Evolutionary conservation across 92 coral and sea anemone genomes (phyloP).

Genomic region (Zoanthus sociatus): DNA sequence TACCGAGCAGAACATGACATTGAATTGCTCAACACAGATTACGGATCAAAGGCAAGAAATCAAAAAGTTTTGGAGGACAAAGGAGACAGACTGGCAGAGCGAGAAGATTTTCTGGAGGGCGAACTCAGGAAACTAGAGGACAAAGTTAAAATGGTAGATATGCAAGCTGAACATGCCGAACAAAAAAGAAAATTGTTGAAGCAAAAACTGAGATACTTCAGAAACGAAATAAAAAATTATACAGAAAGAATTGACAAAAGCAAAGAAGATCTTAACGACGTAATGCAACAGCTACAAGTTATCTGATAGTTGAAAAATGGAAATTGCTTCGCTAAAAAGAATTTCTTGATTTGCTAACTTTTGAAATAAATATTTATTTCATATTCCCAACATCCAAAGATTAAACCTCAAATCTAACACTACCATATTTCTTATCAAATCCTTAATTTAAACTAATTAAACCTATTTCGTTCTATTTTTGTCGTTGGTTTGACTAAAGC

Average conservation of each 20-base stretch:
- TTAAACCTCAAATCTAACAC: background rate
- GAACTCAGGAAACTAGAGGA: constrained; percentile 57
- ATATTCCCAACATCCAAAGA: background rate
- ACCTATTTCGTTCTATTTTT: too few species aligned
- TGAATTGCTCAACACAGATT: constrained; percentile 54
- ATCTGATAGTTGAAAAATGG: constrained; percentile 16
- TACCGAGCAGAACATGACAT: constrained; percentile 50
- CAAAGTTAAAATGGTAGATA: constrained; percentile 52
- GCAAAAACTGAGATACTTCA: constrained; percentile 36
- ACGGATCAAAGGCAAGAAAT: constrained; percentile 71
- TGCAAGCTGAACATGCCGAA: constrained; percentile 75
- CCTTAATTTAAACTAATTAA: background rate
- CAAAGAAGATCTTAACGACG: constrained; percentile 45
- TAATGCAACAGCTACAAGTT: constrained; percentile 44
- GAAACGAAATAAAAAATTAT: constrained; percentile 55
- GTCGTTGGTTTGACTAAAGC: too few species aligned
- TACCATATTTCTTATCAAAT: background rate
- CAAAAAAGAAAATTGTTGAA: constrained; percentile 62
- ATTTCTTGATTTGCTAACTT: background rate
- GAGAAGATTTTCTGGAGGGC: constrained; percentile 69
- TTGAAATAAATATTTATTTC: background rate
- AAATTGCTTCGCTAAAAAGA: background rate
- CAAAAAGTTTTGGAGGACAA: constrained; percentile 67
- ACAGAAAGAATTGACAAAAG: constrained; percentile 27
- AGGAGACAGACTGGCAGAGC: constrained; percentile 78